Percentiles rank a stretch among this genome's conserved stretches.
Conservation (phyloP, 2,888 invertebrate species). For the Frankliniella intonsa region DNA sequence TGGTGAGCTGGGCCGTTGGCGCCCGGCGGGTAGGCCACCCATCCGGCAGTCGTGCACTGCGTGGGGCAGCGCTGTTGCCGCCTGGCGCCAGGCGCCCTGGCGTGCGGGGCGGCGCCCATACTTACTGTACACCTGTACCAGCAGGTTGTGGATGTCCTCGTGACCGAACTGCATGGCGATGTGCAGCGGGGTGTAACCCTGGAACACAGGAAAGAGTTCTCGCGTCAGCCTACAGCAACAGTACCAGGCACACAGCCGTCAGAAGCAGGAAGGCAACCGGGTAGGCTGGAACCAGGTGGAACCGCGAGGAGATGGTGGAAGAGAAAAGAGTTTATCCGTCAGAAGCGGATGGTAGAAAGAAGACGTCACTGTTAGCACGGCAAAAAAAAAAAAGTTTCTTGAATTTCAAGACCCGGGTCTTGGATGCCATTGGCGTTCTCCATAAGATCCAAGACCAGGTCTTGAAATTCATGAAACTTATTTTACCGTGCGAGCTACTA, state of each 20-base stretch:
- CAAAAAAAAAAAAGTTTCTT: too few relatives aligned
- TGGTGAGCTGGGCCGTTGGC: background rate
- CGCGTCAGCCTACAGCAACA: background rate
- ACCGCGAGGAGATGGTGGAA: too few relatives aligned
- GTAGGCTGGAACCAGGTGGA: too few relatives aligned
- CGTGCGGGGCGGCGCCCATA: constrained; percentile 38
- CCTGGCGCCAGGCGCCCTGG: background rate
- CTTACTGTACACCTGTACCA: constrained; percentile 89
- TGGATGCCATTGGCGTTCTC: too few relatives aligned
- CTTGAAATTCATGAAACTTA: too few relatives aligned
- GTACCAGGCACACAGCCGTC: background rate
- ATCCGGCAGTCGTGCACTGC: background rate
- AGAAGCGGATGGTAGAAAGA: too few relatives aligned
- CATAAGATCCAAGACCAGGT: too few relatives aligned
- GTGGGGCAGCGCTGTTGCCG: background rate
- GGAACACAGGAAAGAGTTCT: constrained; percentile 41
- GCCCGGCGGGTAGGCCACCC: background rate
- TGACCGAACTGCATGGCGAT: constrained; percentile 88
- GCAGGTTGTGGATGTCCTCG: constrained; percentile 76
- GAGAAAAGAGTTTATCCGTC: too few relatives aligned
- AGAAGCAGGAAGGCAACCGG: background rate
- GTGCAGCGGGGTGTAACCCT: constrained; percentile 94
- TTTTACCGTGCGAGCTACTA: too few relatives aligned
- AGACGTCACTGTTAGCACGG: too few relatives aligned
- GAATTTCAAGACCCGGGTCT: too few relatives aligned